Percentiles rank a stretch among this genome's conserved stretches.
These are phyloP conservation scores for Heliconius himera DNA, from an alignment of 1,140 invertebrate species.

Conservation along the genomic window DNA sequence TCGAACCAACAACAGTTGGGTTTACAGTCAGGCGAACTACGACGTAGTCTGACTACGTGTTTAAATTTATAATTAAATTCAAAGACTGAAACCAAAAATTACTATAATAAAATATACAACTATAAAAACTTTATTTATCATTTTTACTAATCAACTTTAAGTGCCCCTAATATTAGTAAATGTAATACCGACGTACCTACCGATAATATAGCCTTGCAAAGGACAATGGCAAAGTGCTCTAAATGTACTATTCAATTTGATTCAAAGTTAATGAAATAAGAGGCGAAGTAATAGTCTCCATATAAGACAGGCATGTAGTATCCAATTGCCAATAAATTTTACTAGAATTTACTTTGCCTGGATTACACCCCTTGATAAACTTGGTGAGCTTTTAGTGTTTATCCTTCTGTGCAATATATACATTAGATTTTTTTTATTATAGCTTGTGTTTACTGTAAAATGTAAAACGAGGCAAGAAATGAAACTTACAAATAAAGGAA, in stretches of 20 bases:
- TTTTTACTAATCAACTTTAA: background rate
- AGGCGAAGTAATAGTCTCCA: background rate
- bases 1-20: too few relatives aligned
- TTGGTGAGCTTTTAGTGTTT: background rate
- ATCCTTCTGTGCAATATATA: too few relatives aligned
- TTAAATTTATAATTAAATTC: too few relatives aligned
- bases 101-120: too few relatives aligned
- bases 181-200: background rate
- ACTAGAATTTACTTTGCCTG: background rate
- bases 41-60: too few relatives aligned
- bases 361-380: background rate
- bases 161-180: background rate
- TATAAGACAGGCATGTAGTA: background rate
- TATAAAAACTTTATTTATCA: too few relatives aligned
- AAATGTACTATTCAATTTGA: background rate
- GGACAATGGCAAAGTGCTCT: conserved; percentile 1
- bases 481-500: too few relatives aligned
- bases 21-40: too few relatives aligned
- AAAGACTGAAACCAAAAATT: too few relatives aligned
- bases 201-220: background rate
- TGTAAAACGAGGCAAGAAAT: too few relatives aligned
- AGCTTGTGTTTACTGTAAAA: too few relatives aligned
- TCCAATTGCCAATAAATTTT: background rate
- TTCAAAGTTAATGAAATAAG: background rate
- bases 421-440: too few relatives aligned